Evolutionary conservation across 2,888 invertebrate species (phyloP).

Genomic region (Andrena fulva): DNA sequence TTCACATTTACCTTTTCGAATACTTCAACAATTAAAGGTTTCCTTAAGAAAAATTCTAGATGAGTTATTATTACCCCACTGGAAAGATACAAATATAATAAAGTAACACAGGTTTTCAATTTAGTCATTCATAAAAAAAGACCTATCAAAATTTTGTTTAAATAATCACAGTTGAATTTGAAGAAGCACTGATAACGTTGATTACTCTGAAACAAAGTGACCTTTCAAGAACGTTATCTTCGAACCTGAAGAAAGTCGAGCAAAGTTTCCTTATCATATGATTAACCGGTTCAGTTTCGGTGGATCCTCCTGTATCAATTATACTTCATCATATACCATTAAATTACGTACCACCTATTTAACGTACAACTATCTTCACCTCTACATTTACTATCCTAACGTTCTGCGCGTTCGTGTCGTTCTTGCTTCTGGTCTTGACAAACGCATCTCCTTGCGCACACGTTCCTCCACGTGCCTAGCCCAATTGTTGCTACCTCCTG

Average conservation of each 20-base stretch:
- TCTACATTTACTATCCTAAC: conserved; percentile 4
- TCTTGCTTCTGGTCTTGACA: conserved; percentile 58
- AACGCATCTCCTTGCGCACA: conserved; percentile 49
- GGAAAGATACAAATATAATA: too few species aligned
- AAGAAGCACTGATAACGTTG: not conserved
- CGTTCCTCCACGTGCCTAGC: conserved; percentile 37
- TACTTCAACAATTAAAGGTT: not conserved
- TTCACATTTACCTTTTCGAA: not conserved
- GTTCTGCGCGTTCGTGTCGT: conserved; percentile 32
- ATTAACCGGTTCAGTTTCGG: conserved; percentile 1
- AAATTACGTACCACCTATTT: not conserved
- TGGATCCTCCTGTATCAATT: not conserved
- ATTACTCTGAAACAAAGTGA: not conserved
- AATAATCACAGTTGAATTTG: too few species aligned
- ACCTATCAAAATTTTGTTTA: too few species aligned
- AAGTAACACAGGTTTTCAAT: too few species aligned
- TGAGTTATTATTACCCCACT: too few species aligned
- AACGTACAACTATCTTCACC: not conserved
- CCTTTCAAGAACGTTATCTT: not conserved
- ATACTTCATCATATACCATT: not conserved
- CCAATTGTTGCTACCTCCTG: conserved; percentile 22
- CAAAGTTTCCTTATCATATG: not conserved
- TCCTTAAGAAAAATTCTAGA: not conserved
- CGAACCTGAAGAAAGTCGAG: not conserved
- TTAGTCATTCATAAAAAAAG: too few species aligned